Evolutionary conservation across 92 coral and sea anemone genomes (phyloP), one percentile per base, ranked within the genome.

Genomic region (Epizoanthus rinbou): DNA sequence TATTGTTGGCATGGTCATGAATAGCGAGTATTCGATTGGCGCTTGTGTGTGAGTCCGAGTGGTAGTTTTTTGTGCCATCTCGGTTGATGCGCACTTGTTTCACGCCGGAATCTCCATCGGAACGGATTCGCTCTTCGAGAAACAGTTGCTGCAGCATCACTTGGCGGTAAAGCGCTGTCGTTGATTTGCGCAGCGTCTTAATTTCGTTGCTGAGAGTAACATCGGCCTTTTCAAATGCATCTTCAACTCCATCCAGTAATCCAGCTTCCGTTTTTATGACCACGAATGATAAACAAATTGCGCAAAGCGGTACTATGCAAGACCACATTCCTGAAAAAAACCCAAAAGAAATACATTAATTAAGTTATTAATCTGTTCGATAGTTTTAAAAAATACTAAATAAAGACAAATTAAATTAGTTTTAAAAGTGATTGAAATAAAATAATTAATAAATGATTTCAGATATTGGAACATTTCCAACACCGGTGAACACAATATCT

Each of bases 91-190:
- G 82, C 17, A 87, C 80, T 79, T 89, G 93, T 54, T 90, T 90
- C 14, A 90, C 85, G 8, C 91, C 93, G 23, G 91, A 90, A 56
- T 90, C 91, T 1, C 90, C 93, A 21, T 80, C 89, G 7, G 93
- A 87, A 41, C 93, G 79, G 57, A 88, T 81, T 9, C 90, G 83
- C 47, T 91, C 94, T 69, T 91, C 91, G 8, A 87, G 74, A 73
- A 84, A 80, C 65, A 91, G 59, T 87, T 91, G 94, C 76, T 87
- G 91, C n/a, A 87, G 75, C 91, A 90, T 90, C 8, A 90, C 84
- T 25, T 90, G 87, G 17, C 87, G 80, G 43, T 31, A 31, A 45
- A 68, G 45, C 19, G 73, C 39, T 18, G 18, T 37, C 47, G 31
- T 18, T 17, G 73, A 68, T 5, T 33, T 31, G 45, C 16, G 73